These are phyloP conservation scores for Dinomys branickii DNA, from an alignment of 2,113 vertebrate species.

Conservation along the genomic window DNA sequence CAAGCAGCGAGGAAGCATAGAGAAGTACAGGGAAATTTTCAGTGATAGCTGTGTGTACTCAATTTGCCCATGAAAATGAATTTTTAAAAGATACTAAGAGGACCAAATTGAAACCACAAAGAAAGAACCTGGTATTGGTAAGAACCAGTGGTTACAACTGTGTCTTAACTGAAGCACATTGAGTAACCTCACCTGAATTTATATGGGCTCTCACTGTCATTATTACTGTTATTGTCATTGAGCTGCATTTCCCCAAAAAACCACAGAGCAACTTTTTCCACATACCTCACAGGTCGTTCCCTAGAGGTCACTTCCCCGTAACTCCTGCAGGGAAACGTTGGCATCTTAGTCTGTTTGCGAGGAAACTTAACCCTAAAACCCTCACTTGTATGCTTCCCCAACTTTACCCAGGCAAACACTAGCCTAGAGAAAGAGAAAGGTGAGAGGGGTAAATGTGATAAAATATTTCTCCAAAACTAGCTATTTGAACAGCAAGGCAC, in stretches of 20 bases:
- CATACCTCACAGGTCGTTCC: background rate
- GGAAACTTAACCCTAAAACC: background rate
- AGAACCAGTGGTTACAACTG: background rate
- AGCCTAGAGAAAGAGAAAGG: background rate
- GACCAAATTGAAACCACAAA: slow-evolving; percentile 10
- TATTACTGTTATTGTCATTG: background rate
- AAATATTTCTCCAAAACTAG: background rate
- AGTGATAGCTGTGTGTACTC: background rate
- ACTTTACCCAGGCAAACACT: background rate
- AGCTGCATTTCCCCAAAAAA: background rate
- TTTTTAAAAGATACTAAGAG: slow-evolving; percentile 33
- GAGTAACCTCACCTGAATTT: background rate
- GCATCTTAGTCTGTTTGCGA: background rate
- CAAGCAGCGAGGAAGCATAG: background rate
- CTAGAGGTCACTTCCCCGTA: background rate
- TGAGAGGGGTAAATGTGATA: background rate
- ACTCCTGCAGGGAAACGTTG: background rate
- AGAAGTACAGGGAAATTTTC: background rate
- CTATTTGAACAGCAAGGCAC: background rate
- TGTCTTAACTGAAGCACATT: background rate
- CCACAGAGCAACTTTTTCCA: background rate
- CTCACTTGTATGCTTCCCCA: background rate
- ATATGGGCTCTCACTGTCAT: background rate
- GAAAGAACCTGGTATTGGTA: background rate
- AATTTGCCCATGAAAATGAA: background rate